A percentile compares a stretch with the other conserved stretches of the same genome.
phyloP scores from a whole-genome alignment of 2,113 vertebrate genomes.

The Todiramphus chloris region DNA sequence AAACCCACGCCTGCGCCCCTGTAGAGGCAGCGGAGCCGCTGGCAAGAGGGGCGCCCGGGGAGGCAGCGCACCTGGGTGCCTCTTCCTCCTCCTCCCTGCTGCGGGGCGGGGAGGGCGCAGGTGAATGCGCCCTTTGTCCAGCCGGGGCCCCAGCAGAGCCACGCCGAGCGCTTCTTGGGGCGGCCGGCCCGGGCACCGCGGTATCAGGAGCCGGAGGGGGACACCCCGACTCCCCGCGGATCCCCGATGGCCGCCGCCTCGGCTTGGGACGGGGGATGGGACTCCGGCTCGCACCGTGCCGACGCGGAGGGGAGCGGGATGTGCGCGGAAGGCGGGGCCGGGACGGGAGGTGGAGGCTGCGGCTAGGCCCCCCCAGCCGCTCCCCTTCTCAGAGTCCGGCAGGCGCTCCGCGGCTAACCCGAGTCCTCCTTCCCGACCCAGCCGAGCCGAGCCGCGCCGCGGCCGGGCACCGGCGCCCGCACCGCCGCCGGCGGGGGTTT shows the following conservation, averaged over 20 bases:
- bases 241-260: background rate
- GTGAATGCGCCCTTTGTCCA: constrained; percentile 30
- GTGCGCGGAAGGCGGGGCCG: constrained; percentile 17
- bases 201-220: no score
- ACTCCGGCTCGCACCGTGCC: background rate
- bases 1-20: background rate
- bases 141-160: background rate
- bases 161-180: background rate
- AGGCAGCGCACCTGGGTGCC: background rate
- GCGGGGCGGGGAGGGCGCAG: background rate
- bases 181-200: background rate
- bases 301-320: background rate
- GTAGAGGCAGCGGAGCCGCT: background rate
- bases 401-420: background rate
- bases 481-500: background rate
- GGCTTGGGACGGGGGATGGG: background rate
- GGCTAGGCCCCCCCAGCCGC: background rate
- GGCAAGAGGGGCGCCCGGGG: background rate
- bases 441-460: background rate
- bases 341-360: background rate
- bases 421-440: background rate
- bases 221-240: background rate
- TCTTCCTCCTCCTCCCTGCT: background rate
- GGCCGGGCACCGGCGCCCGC: no score
- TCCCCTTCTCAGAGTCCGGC: background rate